Base-by-base conservation (phyloP, 2,888 invertebrate genomes). In the Limnephilus lunatus region DNA sequence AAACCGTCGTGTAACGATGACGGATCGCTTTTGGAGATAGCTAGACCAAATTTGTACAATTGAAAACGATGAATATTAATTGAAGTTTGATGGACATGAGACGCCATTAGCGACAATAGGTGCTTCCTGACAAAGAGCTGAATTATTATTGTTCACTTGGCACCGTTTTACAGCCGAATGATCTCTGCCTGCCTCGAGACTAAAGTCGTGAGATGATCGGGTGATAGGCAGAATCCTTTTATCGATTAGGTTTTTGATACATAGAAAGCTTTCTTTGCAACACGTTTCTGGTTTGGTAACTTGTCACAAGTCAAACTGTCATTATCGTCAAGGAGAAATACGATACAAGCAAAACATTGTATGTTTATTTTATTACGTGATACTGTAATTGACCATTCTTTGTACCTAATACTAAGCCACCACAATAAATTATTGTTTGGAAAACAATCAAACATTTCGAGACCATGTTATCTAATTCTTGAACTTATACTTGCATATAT, bases 51-150 rank as follows among this genome's bases (percentile, higher is more conserved):
- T 85, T 19, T 39, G 44, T n/a, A 85, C 85, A 85, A 85, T 85
- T 85, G 85, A 39, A 83, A n/a, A 39, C 30, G 85, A 85, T 85
- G 85, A 44, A 85, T 85, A 85, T 39, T 39, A 85, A 85, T 35
- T 39, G 85, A 44, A 25, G 15, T 39, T 85, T 85, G 44, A 85
- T 85, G 85, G 85, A n/a, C 53, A 68, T 68, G 53, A 25, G 53
- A 68, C 53, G 53, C 39, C 85, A 39, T 85, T 85, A 39, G 39
- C 30, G 35, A 44, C 44, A 85, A 39, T 39, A 85, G 85, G 35
- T 39, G n/a, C 44, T 85, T 85, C 85, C 85, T 35, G 39, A 39
- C 83, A 39, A 39, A 85, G 85, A 85, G 12, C 44, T 35, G 19
- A 32, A 83, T 32, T 32, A 83, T 83, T 31, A 83, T 35, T 83